Base-by-base conservation (phyloP, 2,113 vertebrate genomes). In the Saguinus imperator region DNA sequence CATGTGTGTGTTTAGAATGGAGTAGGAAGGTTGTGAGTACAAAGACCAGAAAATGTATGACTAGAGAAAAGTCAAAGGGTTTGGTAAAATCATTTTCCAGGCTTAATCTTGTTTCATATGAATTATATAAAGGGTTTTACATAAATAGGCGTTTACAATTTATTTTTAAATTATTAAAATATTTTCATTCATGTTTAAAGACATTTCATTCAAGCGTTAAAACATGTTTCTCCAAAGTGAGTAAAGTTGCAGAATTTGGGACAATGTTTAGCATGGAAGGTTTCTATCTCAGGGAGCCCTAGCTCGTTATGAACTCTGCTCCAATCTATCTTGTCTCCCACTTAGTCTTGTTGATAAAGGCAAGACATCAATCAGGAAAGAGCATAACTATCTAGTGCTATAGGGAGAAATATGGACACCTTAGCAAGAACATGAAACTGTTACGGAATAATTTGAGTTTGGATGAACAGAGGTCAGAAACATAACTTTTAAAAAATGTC, bases 361-460 rank as follows among this genome's bases (percentile, higher is more conserved):
- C 55, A 94, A 93, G 86, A 55, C 73, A 97, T 95, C 91, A 97
- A 87, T 96, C 97, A 98, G 83, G 73, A 91, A 93, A 83, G 48
- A 93, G 61, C 58, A 88, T 88, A 96, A 93, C 82, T 94, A 94
- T 68, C 76, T 61, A 93, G 91, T 68, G 58, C 91, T 97, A 93
- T 96, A 79, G 86, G 88, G 91, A 97, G 94, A 97, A 96, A 96
- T 97, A 95, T 76, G 89, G 89, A 96, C 86, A 96, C 89, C 89
- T 96, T 96, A 96, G 93, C 58, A 89, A 89, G 96, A 96, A 94
- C 93, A 96, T 52, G 68, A 96, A 97, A 94, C 93, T 48, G 64
- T 97, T 96, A 87, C 40, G 61, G n/a, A 95, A 93, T 97, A 96
- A 96, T 93, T 97, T 95, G 82, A 96, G 97, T 98, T 96, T 97